Percentiles rank a stretch among this genome's conserved stretches.
Conservation (phyloP, 2,797 vertebrate species). For the Aldrovandia affinis region DNA sequence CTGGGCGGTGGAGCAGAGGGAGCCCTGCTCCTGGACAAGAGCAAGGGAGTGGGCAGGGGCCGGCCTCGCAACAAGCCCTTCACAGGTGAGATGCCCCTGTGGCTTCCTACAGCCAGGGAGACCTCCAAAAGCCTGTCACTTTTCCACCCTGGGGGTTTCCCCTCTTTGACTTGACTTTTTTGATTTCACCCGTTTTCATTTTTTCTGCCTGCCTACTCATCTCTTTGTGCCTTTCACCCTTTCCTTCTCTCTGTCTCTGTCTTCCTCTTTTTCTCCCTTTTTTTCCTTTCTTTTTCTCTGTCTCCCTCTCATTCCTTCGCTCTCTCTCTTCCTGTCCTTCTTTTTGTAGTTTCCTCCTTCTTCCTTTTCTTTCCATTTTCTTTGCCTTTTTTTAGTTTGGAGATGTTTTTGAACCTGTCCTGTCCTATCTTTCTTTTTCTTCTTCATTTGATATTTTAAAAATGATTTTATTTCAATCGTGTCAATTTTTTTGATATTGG, state of each 20-base stretch:
- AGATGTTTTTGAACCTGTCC: too few relatives aligned
- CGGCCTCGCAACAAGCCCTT: slow-evolving; percentile 91
- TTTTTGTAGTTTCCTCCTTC: neutral
- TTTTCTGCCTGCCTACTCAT: too few relatives aligned
- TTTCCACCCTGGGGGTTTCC: too few relatives aligned
- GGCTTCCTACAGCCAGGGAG: neutral
- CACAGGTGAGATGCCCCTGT: slow-evolving; percentile 79
- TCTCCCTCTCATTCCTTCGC: neutral
- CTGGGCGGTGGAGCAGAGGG: slow-evolving; percentile 66
- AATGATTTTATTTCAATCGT: too few relatives aligned
- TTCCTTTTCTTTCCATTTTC: neutral
- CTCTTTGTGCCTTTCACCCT: too few relatives aligned
- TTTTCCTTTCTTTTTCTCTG: neutral
- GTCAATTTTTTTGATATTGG: too few relatives aligned
- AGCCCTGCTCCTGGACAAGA: slow-evolving; percentile 70
- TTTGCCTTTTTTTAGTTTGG: neutral
- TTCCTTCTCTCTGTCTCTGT: neutral
- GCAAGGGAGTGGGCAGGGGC: slow-evolving; percentile 82
- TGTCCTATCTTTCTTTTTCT: too few relatives aligned
- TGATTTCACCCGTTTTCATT: too few relatives aligned
- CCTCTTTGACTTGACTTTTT: too few relatives aligned
- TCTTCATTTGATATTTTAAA: too few relatives aligned
- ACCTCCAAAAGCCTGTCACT: too few relatives aligned
- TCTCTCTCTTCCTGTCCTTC: neutral
- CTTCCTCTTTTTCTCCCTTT: neutral